Evolutionary conservation across 2,888 invertebrate species (phyloP), one percentile per base, ranked within the genome.

Genomic region (Cacoxenus indagator): DNA sequence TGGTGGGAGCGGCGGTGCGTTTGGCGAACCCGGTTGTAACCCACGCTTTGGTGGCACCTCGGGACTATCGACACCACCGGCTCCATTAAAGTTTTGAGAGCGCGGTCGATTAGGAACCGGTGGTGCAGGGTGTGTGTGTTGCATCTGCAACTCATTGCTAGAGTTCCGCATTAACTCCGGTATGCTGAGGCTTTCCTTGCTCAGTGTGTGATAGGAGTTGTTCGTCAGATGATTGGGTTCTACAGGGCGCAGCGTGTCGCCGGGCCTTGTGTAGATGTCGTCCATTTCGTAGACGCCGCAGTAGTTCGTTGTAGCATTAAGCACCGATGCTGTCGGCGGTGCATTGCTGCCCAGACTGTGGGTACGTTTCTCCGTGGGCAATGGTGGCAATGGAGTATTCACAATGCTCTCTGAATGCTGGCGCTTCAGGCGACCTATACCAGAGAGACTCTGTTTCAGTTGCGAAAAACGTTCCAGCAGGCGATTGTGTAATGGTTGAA

Each of bases 401-500:
- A 95, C 93, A 87, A 95, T 95, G 86, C 95, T 95, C 82, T 94
- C 94, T 0, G 92, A 91, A 75, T 93, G 91, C 81, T 94, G 94
- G 4, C 92, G 88, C 75, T 92, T 91, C 0, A 91, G 88, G 11
- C 92, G 89, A 0, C 94, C 94, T 59, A 95, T 89, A n/a, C 88
- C 86, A 1, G 87, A 87, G 17, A 88, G 77, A 78, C 94, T 94
- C 76, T 94, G 93, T 75, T 94, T 92, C 71, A 97, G 89, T 84
- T 96, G 95, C 4, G 92, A 92, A 86, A 96, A 96, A 72, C 97
- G 90, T 85, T 97, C 96, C 51, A 96, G 91, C 48, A 98, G 90
- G 72, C 97, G 92, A 79, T 95, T 90, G 84, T 98, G 98, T 75
- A 98, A 87, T 0, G 97, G 97, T 75, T 95, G 95, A 0, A 98